Conservation (phyloP, 2,797 vertebrate species). For the Myotis pilosus region DNA sequence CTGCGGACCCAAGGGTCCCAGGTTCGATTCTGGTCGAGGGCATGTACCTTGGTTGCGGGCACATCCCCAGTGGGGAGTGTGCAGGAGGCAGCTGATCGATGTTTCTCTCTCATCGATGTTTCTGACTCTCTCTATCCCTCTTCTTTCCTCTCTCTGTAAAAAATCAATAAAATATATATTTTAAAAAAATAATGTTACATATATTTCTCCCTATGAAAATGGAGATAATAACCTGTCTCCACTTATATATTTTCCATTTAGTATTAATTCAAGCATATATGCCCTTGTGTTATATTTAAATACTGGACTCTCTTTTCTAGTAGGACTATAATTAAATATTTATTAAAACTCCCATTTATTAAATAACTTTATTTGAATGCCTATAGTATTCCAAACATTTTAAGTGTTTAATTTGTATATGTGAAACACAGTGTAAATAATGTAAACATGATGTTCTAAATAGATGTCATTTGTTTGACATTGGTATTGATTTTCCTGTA, state of each 20-base stretch:
- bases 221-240: not conserved
- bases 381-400: not conserved
- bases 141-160: no score
- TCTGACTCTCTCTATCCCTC: no score
- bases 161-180: no score
- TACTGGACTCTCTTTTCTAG: not conserved
- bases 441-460: not conserved
- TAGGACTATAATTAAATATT: not conserved
- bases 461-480: not conserved
- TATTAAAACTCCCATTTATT: not conserved
- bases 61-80: no score
- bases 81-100: no score
- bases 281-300: not conserved
- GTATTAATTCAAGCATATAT: not conserved
- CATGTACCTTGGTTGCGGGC: no score
- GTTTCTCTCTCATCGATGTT: no score
- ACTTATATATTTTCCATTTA: not conserved
- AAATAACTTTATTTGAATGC: not conserved
- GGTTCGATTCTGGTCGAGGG: no score
- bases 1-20: no score
- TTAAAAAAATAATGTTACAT: no score
- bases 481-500: not conserved
- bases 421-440: not conserved
- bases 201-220: not conserved
- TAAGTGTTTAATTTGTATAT: not conserved